Evolutionary conservation across 2,888 invertebrate species (phyloP), one percentile per base, ranked within the genome.

Genomic region (Apodemia mormo): DNA sequence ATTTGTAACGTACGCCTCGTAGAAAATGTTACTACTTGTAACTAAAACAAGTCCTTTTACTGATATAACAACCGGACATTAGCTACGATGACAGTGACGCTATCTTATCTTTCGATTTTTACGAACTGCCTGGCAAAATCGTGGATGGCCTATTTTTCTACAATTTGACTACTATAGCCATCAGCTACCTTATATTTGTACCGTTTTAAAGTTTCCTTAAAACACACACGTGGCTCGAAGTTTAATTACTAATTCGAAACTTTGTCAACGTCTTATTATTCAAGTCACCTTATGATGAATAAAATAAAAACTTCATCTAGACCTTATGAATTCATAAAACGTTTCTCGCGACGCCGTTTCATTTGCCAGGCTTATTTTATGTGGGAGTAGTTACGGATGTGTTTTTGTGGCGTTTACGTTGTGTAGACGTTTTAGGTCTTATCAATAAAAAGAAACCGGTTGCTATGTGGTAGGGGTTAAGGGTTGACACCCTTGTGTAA

Each of bases 291-390:
- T 79, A 75, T 84, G 84, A 86, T 84, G 85, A 85, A 84, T 82
- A 80, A 84, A 87, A 86, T 87, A 87, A 86, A 84, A 88, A 84
- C 81, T 84, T 83, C 85, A 84, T 85, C 81, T 79, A 76, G 79
- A 82, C 74, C 82, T 86, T 87, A 88, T 87, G 86, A 87, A 88
- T 88, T 87, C 87, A 85, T 86, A 85, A 86, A 87, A 81, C 81
- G 83, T 81, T 82, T 77, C 81, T 80, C 79, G 81, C 79, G 78
- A 78, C 78, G 80, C 81, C 79, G 78, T 83, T 81, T 83, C 81
- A 82, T 83, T 83, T 82, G 81, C 81, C 79, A 76, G 76, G 81
- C 81, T 81, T 84, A 85, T 85, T 86, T 82, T 85, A 80, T 81
- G 77, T 75, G 73, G 72, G 64, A 67, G 73, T 81, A 77, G 73